phyloP scores from a whole-genome alignment of 2,113 vertebrate genomes.

The Echinops telfairi region DNA sequence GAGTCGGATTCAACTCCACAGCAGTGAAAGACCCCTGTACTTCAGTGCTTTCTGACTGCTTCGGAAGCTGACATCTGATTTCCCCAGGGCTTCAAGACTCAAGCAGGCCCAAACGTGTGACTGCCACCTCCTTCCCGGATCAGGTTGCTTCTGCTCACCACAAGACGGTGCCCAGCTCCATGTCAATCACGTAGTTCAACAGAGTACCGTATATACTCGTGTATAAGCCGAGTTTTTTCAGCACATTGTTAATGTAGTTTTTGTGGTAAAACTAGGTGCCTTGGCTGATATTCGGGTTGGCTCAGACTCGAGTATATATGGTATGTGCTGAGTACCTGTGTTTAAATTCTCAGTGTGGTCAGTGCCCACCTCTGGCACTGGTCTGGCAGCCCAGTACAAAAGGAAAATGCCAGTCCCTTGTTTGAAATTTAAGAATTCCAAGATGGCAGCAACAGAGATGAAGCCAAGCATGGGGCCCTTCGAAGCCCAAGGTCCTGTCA shows the following conservation, averaged over 20 bases:
- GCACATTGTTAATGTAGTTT: too few relatives aligned
- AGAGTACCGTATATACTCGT: too few relatives aligned
- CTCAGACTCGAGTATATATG: too few relatives aligned
- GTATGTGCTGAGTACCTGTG: background rate
- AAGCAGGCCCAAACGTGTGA: background rate
- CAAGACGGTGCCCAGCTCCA: background rate
- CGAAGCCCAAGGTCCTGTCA: background rate
- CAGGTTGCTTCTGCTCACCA: background rate
- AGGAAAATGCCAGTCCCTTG: background rate
- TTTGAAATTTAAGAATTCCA: slow-evolving; percentile 32
- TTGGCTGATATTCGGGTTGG: too few relatives aligned
- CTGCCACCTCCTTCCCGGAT: too few relatives aligned
- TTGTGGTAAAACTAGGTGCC: too few relatives aligned
- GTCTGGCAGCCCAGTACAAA: background rate
- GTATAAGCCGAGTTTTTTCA: background rate
- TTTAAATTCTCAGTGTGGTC: background rate
- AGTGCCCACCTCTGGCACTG: background rate
- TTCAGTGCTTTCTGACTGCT: background rate
- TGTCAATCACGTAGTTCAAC: background rate
- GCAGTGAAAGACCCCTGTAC: too few relatives aligned
- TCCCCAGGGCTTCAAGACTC: background rate
- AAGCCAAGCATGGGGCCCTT: background rate
- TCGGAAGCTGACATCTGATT: background rate
- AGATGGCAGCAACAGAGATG: background rate
- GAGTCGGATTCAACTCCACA: too few relatives aligned